Conservation (phyloP, 2,113 vertebrate species). For the Daboia siamensis region DNA sequence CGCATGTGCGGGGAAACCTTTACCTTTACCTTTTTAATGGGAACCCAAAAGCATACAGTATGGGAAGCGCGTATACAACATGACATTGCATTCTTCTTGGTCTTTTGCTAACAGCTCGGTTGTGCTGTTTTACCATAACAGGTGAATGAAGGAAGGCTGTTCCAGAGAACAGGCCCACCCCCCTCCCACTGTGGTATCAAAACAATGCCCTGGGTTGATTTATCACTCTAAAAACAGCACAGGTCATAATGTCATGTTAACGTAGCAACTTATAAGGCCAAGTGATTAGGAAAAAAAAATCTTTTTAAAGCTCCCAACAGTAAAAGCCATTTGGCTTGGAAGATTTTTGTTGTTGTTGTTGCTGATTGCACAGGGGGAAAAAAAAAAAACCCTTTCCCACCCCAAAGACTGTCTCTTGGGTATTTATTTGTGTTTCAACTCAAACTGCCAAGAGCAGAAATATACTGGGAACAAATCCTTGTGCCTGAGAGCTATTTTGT, state of each 20-base stretch:
- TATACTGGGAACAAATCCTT: neutral
- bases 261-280: constrained; percentile 37
- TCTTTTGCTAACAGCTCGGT: neutral
- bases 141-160: neutral
- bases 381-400: neutral
- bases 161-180: neutral
- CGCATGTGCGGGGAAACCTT: too few species aligned
- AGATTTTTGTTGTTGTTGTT: neutral
- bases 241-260: neutral
- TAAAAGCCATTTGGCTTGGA: neutral
- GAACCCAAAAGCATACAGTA: neutral
- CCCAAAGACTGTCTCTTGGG: neutral
- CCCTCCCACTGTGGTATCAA: neutral
- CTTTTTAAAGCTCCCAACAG: neutral
- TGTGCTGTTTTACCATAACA: neutral
- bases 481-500: neutral
- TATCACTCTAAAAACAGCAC: neutral
- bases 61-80: too few species aligned
- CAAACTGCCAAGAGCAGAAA: constrained; percentile 3
- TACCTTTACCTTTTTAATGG: neutral
- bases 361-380: neutral
- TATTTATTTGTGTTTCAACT: constrained; percentile 1
- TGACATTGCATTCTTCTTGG: neutral
- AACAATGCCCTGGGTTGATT: neutral
- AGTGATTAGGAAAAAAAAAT: constrained; percentile 34